These are phyloP conservation scores for Rotaria sp. DNA, from an alignment of 2,888 invertebrate genomes.

Conservation along the genomic window DNA sequence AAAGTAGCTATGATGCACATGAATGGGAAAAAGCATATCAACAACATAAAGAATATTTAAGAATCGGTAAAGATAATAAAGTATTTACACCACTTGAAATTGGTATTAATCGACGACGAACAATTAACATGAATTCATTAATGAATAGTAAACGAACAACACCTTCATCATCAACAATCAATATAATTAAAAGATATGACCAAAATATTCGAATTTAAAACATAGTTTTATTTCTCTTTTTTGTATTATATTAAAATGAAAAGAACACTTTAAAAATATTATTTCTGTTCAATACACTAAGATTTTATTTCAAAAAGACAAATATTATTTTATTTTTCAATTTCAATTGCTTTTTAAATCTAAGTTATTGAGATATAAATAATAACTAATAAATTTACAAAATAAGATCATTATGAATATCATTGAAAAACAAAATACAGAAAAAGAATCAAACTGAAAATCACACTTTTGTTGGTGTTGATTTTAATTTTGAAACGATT, in stretches of 20 bases:
- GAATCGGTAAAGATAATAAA: not conserved
- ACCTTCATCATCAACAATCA: not conserved
- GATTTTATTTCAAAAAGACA: no score
- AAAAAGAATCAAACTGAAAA: not conserved
- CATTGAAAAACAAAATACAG: no score
- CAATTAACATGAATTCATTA: not conserved
- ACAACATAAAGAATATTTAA: not conserved
- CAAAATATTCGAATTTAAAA: no score
- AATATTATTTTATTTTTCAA: no score
- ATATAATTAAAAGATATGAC: not conserved
- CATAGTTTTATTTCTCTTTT: not conserved
- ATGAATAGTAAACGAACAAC: not conserved
- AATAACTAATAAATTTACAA: no score
- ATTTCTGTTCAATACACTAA: not conserved
- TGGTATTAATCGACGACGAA: not conserved
- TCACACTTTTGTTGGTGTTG: not conserved
- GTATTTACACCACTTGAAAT: not conserved
- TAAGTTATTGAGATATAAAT: no score
- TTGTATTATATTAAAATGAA: not conserved
- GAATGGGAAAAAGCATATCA: not conserved
- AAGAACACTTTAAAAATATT: not conserved
- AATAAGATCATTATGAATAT: no score
- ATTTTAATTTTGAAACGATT: slow-evolving; percentile 6
- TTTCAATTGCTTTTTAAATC: no score
- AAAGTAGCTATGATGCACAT: not conserved